Conservation (phyloP, 1,140 invertebrate species). For the Drosophila nigrodunni region DNA sequence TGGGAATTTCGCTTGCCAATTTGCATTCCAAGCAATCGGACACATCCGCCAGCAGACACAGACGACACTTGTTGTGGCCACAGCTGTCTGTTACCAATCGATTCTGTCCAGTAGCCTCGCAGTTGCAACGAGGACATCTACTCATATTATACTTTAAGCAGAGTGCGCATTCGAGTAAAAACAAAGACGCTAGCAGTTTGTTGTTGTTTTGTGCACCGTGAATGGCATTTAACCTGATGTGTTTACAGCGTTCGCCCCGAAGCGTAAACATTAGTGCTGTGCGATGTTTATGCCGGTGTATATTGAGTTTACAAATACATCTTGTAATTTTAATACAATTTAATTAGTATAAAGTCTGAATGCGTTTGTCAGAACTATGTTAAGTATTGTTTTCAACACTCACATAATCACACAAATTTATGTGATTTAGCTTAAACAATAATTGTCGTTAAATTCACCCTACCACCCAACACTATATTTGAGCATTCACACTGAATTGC, state of each 20-base stretch:
- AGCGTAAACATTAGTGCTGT: conserved; percentile 4
- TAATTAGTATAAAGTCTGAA: too few relatives aligned
- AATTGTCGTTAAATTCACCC: too few relatives aligned
- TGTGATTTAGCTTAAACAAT: too few relatives aligned
- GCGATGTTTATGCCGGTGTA: too few relatives aligned
- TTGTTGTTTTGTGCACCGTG: conserved; percentile 37
- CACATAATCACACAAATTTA: too few relatives aligned
- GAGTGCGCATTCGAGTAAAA: neutral
- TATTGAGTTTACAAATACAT: too few relatives aligned
- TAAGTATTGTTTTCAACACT: too few relatives aligned
- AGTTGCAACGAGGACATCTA: conserved; percentile 62
- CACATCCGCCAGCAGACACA: conserved; percentile 85
- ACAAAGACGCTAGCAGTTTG: conserved; percentile 28
- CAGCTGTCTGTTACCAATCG: conserved; percentile 86
- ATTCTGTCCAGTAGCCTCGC: conserved; percentile 81
- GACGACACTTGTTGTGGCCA: conserved; percentile 86
- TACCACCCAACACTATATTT: too few relatives aligned
- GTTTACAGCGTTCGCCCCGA: conserved; percentile 8
- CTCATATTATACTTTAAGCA: conserved; percentile 26
- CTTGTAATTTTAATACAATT: too few relatives aligned
- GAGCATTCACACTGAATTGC: conserved; percentile 16
- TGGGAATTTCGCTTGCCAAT: conserved; percentile 31
- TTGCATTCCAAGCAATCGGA: conserved; percentile 83
- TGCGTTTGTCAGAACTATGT: too few relatives aligned
- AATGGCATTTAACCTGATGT: conserved; percentile 42